Conservation (phyloP, 2,888 invertebrate species). For the Pomacea canaliculata region DNA sequence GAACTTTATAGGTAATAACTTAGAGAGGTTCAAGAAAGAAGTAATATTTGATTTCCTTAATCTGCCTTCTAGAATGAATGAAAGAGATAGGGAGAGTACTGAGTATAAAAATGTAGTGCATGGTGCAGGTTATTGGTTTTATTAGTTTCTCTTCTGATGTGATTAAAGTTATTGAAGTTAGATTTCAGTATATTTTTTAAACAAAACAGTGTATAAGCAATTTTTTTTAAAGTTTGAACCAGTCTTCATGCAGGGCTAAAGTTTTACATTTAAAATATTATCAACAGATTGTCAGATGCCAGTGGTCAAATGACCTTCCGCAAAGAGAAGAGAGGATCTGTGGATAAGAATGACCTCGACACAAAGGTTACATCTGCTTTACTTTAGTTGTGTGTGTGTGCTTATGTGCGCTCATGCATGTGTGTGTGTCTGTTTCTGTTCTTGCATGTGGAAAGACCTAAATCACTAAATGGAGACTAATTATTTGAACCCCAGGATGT, state of each 20-base stretch:
- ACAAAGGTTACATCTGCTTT: constrained; percentile 43
- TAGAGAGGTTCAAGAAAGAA: background rate
- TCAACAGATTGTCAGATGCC: constrained; percentile 52
- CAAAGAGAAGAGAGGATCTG: constrained; percentile 47
- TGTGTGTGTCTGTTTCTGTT: background rate
- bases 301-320: constrained; percentile 52
- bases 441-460: background rate
- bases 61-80: background rate
- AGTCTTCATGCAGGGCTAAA: background rate
- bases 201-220: too few species aligned
- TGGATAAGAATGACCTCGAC: constrained; percentile 50
- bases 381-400: background rate
- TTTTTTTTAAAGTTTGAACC: too few species aligned
- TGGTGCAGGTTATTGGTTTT: too few species aligned
- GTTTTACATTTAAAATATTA: background rate
- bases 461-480: background rate
- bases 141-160: too few species aligned
- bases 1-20: constrained; percentile 44
- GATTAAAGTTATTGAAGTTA: too few species aligned
- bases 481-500: constrained; percentile 55
- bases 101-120: too few species aligned
- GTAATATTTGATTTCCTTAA: background rate
- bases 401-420: background rate
- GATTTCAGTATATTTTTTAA: too few species aligned
- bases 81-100: too few species aligned